Conservation (phyloP, 2,797 vertebrate species). For the Meda fulgida region DNA sequence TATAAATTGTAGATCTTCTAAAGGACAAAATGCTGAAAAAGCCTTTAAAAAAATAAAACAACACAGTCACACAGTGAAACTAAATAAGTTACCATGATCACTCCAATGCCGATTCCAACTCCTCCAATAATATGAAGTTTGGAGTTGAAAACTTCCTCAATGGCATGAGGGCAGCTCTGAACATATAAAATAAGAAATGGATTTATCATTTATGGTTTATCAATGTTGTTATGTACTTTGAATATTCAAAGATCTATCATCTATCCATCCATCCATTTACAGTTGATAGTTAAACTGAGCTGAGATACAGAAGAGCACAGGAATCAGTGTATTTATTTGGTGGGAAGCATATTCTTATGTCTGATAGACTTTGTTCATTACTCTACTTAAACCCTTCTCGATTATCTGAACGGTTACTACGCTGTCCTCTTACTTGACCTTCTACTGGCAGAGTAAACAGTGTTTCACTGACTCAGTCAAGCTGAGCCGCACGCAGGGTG, state of each 20-base stretch:
- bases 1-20: not conserved
- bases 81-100: slow-evolving; percentile 84
- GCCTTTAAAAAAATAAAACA: not conserved
- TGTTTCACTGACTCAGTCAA: slow-evolving; percentile 13
- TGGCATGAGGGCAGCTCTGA: slow-evolving; percentile 86
- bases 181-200: slow-evolving; percentile 18
- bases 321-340: not conserved
- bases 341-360: not conserved
- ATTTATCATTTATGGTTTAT: not conserved
- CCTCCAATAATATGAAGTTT: slow-evolving; percentile 93
- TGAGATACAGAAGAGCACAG: too few species aligned
- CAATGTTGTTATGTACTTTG: not conserved
- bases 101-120: slow-evolving; percentile 87
- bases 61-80: not conserved
- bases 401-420: not conserved
- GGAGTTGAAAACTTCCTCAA: slow-evolving; percentile 87
- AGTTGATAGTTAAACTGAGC: not conserved
- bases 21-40: not conserved
- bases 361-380: not conserved
- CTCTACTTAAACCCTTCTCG: not conserved
- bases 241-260: not conserved
- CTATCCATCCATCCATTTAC: not conserved
- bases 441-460: not conserved
- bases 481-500: not conserved
- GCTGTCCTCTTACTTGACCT: slow-evolving; percentile 5